Evolutionary conservation across 2,888 invertebrate genomes (phyloP), one percentile per base, ranked within the genome.

Genomic region (Tinea pellionella): DNA sequence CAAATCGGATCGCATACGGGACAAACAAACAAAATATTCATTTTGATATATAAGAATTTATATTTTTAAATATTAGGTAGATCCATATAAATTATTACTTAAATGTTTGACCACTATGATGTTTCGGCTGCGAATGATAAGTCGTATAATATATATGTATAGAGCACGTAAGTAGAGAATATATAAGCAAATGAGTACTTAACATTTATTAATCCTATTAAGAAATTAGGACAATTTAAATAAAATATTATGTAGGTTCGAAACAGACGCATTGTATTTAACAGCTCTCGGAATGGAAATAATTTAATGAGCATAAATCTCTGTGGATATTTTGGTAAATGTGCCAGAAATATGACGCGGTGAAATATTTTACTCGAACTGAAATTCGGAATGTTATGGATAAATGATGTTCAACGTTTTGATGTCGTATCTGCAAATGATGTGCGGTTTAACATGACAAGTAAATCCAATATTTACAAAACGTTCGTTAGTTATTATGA

Each of bases 271-370:
- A 16, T 47, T 47, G 47, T 47, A 47, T n/a, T 47, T 47, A 47
- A 47, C 47, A 47, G 47, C 47, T 47, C 18, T 53, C 11, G 24
- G 24, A 53, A 53, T 53, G 53, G 53, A 53, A 24, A 24, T 53
- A 53, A 53, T 53, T 53, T 16, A 53, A 53, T 53, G 53, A 53
- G 24, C 53, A 24, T 53, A 47, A 47, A 18, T 53, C 53, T 53
- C 53, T 53, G 19, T n/a, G 24, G 53, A 53, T 53, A n/a, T 53
- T 53, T 24, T 47, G 19, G 19, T 16, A 53, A 53, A 53, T 53
- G 24, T 53, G 24, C 2, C 53, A 53, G 47, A 37, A 47, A 47
- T 47, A 15, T 47, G 47, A 16, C 47, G 47, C 47, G 47, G 15
- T 47, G 16, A 47, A 47, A 47, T 47, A 47, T 47, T 47, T 47